Evolutionary conservation across 2,888 invertebrate species (phyloP), one percentile per base, ranked within the genome.

Genomic region (Drosophila silvestris): DNA sequence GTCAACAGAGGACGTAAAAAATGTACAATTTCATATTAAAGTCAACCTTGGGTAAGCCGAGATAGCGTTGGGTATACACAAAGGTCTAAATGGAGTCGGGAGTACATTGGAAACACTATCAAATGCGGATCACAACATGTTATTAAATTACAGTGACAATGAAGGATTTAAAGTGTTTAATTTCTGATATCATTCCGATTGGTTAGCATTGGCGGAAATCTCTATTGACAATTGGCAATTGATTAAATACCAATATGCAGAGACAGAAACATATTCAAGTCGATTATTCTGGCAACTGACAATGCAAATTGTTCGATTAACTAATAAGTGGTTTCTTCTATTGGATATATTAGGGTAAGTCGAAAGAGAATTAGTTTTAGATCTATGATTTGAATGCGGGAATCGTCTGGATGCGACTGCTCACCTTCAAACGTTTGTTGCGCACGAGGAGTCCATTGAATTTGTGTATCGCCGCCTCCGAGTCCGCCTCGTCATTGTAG

Each of bases 371-470:
- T 56, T n/a, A 26, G 28, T 57, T 39, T 30, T 28, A 14, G 12
- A 5, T 39, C 28, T 6, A 30, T 39, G 39, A 57, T 37, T 56
- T 12, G 19, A 7, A 33, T 33, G 9, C 14, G 14, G n/a, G 5
- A 14, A 37, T n/a, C 28, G 28, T 2, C 26, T 9, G 44, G 16
- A 10, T 22, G 30, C 19, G 22, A 22, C 2, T n/a, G 76, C 89
- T 78, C 84, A 97, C 97, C 95, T 98, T 98, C 93, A 99, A 95
- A 87, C 97, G 95, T 94, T 99, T 99, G 94, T 98, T 97, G 93
- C 98, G 97, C 84, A 98, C 95, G 93, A 96, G 96, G 77, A 96
- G 95, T n/a, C 98, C 98, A 93, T 98, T 98, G 87, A 98, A 95
- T 56, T 96, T 96, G 83, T 96, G 95, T 82, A 98, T 98, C 41